These are phyloP conservation scores for Lobophora halterata DNA, from an alignment of 2,888 invertebrate species.

Conservation along the genomic window DNA sequence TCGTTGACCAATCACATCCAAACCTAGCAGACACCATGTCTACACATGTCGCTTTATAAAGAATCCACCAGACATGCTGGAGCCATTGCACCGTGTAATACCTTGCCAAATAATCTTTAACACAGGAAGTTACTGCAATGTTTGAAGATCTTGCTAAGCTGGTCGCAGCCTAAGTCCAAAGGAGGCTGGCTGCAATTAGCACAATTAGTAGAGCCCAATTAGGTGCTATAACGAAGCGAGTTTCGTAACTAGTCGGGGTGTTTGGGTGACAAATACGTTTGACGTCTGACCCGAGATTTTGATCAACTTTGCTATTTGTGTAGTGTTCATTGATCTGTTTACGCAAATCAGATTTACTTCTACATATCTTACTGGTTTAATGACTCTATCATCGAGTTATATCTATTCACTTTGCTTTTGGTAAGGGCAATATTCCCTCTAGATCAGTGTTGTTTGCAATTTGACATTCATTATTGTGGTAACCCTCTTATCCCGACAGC, in stretches of 20 bases:
- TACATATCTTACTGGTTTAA: too few species aligned
- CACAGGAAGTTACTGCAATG: conserved; percentile 29
- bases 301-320: conserved; percentile 44
- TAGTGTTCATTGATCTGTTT: conserved; percentile 45
- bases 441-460: too few species aligned
- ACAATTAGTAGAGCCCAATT: conserved; percentile 73
- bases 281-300: conserved; percentile 57
- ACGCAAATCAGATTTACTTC: conserved; percentile 26
- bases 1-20: conserved; percentile 28
- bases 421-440: too few species aligned
- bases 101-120: conserved; percentile 32
- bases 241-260: conserved; percentile 57
- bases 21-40: conserved; percentile 21
- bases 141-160: conserved; percentile 33
- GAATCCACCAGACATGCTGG: conserved; percentile 28
- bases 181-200: conserved; percentile 66
- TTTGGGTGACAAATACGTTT: conserved; percentile 67
- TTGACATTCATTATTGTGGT: too few species aligned
- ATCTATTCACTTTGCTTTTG: too few species aligned
- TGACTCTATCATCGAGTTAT: too few species aligned
- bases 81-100: conserved; percentile 30
- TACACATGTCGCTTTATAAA: conserved; percentile 25
- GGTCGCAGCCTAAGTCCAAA: conserved; percentile 61
- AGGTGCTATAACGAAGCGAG: conserved; percentile 74
- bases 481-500: too few species aligned